Evolutionary conservation across 2,888 invertebrate genomes (phyloP).

Genomic region (Eumacrocentrus americanus): DNA sequence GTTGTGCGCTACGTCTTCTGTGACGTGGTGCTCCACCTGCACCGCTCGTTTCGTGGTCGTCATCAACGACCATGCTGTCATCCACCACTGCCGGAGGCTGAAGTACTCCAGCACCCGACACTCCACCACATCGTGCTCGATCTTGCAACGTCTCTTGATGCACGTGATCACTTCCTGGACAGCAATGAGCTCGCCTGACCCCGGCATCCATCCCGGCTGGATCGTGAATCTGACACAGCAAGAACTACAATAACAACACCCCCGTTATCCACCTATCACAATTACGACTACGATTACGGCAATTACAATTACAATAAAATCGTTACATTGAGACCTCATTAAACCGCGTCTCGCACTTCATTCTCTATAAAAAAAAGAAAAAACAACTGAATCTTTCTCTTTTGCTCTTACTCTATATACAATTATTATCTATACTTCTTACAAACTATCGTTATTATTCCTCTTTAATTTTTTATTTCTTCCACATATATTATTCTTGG

Average conservation of each 20-base stretch:
- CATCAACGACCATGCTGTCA: conserved; percentile 85
- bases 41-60: conserved; percentile 84
- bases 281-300: conserved; percentile 59
- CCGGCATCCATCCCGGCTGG: conserved; percentile 63
- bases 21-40: conserved; percentile 86
- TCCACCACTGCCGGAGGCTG: conserved; percentile 85
- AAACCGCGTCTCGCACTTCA: conserved; percentile 48
- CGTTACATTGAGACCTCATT: conserved; percentile 59
- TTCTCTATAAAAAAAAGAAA: conserved; percentile 31
- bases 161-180: conserved; percentile 74
- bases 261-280: conserved; percentile 56
- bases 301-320: conserved; percentile 61
- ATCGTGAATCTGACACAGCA: conserved; percentile 48
- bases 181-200: conserved; percentile 70
- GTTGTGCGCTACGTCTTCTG: conserved; percentile 93
- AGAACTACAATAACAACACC: conserved; percentile 26
- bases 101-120: conserved; percentile 83
- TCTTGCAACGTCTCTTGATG: conserved; percentile 83
- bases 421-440: conserved; percentile 9
- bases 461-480: conserved; percentile 16
- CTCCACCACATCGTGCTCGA: conserved; percentile 82
- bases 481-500: neutral
- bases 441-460: conserved; percentile 8
- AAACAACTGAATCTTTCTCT: conserved; percentile 28
- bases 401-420: conserved; percentile 24